These are phyloP conservation scores for Brotula barbata DNA, from an alignment of 2,797 vertebrate species.

Conservation along the genomic window DNA sequence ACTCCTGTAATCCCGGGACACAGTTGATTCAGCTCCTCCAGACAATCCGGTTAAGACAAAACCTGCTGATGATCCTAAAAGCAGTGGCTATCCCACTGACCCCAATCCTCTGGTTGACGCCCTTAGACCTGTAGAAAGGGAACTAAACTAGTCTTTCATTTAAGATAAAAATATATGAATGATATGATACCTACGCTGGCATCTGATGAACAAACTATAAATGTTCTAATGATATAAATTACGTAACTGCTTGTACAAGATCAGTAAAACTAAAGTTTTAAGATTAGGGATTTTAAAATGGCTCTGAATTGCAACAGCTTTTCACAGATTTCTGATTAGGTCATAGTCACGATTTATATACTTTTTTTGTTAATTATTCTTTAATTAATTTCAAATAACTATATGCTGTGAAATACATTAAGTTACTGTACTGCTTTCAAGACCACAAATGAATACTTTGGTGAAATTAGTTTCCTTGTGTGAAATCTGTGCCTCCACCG, in stretches of 20 bases:
- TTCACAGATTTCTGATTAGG: no score
- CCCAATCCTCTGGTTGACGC: conserved; percentile 76
- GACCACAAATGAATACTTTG: no score
- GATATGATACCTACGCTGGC: background rate
- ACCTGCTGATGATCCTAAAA: conserved; percentile 86
- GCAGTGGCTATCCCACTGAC: conserved; percentile 81
- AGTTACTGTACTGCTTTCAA: no score
- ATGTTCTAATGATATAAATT: background rate
- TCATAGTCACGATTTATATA: no score
- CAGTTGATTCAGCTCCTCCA: conserved; percentile 84
- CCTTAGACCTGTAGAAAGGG: conserved; percentile 46
- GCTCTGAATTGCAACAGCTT: no score
- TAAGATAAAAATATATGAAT: background rate
- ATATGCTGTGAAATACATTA: background rate
- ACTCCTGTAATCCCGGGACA: conserved; percentile 84
- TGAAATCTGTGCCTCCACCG: background rate
- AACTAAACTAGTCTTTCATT: conserved; percentile 8
- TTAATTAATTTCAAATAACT: background rate
- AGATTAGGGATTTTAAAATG: conserved; percentile 16
- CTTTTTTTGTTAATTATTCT: no score
- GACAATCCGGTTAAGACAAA: conserved; percentile 92
- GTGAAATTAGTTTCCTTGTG: background rate
- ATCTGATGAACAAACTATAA: background rate
- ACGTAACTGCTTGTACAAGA: background rate
- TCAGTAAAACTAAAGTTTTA: background rate